A percentile compares a stretch with the other conserved stretches of the same genome.
Evolutionary conservation across 2,113 vertebrate species (phyloP).

Genomic region (Noturus placidus): DNA sequence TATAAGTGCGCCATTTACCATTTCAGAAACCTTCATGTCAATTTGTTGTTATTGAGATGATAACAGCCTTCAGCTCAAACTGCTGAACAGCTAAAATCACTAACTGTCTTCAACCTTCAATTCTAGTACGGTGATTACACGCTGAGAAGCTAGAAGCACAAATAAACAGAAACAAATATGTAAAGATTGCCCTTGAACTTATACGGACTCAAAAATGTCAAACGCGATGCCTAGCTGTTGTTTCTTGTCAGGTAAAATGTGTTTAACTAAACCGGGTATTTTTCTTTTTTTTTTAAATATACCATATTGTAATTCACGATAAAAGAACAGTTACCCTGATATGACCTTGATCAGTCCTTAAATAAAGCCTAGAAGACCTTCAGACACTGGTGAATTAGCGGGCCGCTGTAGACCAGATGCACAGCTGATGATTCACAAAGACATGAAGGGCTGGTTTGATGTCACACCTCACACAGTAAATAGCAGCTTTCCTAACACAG

Average conservation of each 20-base stretch:
- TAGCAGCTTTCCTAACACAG: not conserved
- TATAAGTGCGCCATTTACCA: too few species aligned
- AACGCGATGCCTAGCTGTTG: not conserved
- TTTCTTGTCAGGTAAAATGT: not conserved
- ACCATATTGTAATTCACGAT: not conserved
- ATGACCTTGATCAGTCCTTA: not conserved
- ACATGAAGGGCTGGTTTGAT: conserved; percentile 38
- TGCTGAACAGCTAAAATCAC: too few species aligned
- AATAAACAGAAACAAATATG: not conserved
- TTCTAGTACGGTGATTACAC: too few species aligned
- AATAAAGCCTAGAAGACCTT: not conserved
- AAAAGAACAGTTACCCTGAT: not conserved
- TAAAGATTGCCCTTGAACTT: not conserved
- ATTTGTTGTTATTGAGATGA: too few species aligned
- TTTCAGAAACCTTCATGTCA: not conserved
- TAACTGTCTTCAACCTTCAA: too few species aligned
- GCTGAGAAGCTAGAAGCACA: not conserved
- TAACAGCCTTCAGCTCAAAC: too few species aligned
- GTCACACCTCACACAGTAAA: conserved; percentile 13
- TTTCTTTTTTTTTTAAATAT: not conserved
- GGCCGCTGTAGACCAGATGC: not conserved
- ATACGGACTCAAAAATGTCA: not conserved
- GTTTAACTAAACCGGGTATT: not conserved
- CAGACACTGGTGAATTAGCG: not conserved
- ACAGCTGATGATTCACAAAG: conserved; percentile 8